Evolutionary conservation across 2,888 invertebrate genomes (phyloP).

Genomic region (Pammene aurita): DNA sequence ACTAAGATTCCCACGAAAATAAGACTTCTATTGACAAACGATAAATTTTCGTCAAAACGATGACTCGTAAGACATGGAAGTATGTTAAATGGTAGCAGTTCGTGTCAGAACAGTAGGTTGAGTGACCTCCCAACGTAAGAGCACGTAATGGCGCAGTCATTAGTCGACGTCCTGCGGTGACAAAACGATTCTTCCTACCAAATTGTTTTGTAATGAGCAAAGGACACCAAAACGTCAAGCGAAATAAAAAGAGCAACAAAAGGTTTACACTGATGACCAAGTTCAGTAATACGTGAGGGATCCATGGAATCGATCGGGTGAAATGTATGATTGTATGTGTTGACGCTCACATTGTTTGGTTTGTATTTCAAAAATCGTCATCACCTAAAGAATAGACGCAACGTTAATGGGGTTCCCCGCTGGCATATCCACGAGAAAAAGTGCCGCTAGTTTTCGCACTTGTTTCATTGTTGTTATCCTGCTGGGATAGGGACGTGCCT

Average conservation of each 20-base stretch:
- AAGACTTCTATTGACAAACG: conserved; percentile 11
- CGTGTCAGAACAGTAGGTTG: conserved; percentile 60
- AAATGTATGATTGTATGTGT: background rate
- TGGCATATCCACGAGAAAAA: background rate
- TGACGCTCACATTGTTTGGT: conserved; percentile 1
- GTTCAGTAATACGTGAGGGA: conserved; percentile 22
- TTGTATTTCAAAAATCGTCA: background rate
- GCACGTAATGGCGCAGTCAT: conserved; percentile 54
- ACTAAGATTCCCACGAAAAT: conserved; percentile 26
- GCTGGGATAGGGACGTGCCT: conserved; percentile 45
- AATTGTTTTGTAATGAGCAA: conserved; percentile 60
- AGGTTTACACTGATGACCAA: conserved; percentile 15
- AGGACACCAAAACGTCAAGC: conserved; percentile 38
- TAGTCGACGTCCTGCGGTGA: conserved; percentile 66
- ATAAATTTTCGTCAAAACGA: conserved; percentile 53
- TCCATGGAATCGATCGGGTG: background rate
- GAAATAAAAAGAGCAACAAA: conserved; percentile 28
- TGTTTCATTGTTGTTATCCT: conserved; percentile 31
- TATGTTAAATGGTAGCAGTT: conserved; percentile 50
- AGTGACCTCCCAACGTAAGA: conserved; percentile 64
- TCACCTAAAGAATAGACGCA: background rate
- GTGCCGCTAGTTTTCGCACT: conserved; percentile 18
- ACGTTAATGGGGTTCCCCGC: conserved; percentile 11
- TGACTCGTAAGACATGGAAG: conserved; percentile 50
- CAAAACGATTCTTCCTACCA: conserved; percentile 53